A percentile compares a stretch with the other conserved stretches of the same genome.
phyloP scores from a whole-genome alignment of 2,797 vertebrate species.

The Todus mexicanus region DNA sequence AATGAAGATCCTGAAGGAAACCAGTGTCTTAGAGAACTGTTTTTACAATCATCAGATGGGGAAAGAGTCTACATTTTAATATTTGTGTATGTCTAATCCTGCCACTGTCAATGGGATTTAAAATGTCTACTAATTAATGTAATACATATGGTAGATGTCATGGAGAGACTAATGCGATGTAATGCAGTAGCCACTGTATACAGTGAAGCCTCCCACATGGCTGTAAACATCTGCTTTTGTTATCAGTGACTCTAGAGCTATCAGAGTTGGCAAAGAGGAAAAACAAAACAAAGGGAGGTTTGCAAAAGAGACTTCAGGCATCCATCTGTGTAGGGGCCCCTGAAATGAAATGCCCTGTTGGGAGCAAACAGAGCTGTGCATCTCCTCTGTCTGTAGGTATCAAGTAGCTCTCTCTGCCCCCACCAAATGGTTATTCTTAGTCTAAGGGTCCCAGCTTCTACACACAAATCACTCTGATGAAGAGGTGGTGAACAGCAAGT shows the following conservation, averaged over 20 bases:
- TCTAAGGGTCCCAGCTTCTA: neutral
- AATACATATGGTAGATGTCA: constrained; percentile 35
- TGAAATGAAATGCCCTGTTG: neutral
- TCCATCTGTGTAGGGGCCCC: neutral
- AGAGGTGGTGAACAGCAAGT: neutral
- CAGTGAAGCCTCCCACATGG: constrained; percentile 20
- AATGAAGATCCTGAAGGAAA: neutral
- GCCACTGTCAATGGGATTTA: constrained; percentile 26
- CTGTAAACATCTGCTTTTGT: constrained; percentile 57
- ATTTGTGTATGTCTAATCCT: constrained; percentile 8
- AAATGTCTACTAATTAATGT: constrained; percentile 3
- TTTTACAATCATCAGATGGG: neutral
- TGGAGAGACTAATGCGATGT: neutral
- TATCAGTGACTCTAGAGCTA: neutral
- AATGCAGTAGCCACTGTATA: constrained; percentile 41
- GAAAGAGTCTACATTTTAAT: neutral
- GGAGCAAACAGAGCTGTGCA: neutral
- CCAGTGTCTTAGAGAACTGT: neutral
- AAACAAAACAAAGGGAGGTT: constrained; percentile 18
- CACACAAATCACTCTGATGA: neutral
- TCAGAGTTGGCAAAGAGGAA: neutral
- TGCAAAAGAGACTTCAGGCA: neutral
- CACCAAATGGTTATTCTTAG: neutral
- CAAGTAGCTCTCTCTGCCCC: neutral
- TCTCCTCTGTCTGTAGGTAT: neutral